Conservation (phyloP, 1,140 invertebrate genomes). For the Caenorhabditis elegans region DNA sequence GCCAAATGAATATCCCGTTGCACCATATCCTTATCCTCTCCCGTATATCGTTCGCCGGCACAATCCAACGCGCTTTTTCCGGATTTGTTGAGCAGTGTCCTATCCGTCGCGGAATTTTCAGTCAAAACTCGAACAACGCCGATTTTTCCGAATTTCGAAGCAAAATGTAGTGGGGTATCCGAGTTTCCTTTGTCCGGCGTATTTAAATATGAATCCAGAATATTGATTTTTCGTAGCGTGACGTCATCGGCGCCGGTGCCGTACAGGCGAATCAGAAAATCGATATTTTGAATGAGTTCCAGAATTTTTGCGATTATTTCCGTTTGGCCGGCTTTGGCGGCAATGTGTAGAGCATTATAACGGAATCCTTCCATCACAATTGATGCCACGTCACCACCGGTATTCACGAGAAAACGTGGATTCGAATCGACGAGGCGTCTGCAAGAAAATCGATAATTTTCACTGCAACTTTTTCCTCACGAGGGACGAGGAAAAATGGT, state of each 20-base stretch:
- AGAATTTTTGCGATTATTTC: not conserved
- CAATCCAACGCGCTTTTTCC: not conserved
- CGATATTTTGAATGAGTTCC: not conserved
- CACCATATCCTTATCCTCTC: not conserved
- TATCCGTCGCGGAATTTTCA: not conserved
- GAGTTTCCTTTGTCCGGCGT: slow-evolving; percentile 26
- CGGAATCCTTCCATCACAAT: slow-evolving; percentile 35
- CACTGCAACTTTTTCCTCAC: no score
- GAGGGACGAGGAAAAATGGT: no score
- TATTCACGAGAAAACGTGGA: slow-evolving; percentile 32
- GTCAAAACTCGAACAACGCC: not conserved
- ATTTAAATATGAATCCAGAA: slow-evolving; percentile 11
- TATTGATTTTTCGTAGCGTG: not conserved
- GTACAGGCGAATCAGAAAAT: slow-evolving; percentile 4
- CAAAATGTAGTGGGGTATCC: slow-evolving; percentile 32
- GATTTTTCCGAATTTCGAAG: slow-evolving; percentile 32
- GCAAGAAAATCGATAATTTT: not conserved
- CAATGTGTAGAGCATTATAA: slow-evolving; percentile 37
- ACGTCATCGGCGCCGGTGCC: not conserved
- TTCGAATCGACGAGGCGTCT: slow-evolving; percentile 10
- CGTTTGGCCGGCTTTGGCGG: not conserved
- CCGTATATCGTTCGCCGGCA: not conserved
- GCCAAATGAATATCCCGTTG: not conserved
- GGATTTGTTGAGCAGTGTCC: not conserved
- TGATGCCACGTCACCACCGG: not conserved